phyloP scores from a whole-genome alignment of 2,888 invertebrate genomes.

The Amaurobius ferox region DNA sequence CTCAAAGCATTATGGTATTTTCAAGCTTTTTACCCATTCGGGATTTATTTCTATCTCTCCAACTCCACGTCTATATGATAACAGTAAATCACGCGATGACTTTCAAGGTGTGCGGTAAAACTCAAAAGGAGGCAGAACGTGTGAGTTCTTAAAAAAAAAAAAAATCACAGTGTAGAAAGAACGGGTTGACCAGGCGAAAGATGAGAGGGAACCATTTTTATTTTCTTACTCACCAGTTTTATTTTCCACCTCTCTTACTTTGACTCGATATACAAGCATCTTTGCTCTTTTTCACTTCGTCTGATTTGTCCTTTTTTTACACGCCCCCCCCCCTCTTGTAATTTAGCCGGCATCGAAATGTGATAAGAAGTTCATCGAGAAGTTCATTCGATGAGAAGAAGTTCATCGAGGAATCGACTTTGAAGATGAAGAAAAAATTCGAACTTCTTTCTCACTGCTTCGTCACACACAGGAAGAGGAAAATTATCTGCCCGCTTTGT shows the following conservation, averaged over 20 bases:
- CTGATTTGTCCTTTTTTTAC: neutral
- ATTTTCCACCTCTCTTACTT: neutral
- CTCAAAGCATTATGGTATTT: too few species aligned
- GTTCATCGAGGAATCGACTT: neutral
- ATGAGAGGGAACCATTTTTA: neutral
- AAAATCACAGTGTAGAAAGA: neutral
- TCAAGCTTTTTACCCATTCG: too few species aligned
- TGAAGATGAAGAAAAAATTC: neutral
- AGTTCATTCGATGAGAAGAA: conserved; percentile 31
- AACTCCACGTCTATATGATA: too few species aligned
- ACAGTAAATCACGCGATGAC: too few species aligned
- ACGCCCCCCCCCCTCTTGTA: conserved; percentile 42
- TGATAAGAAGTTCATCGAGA: conserved; percentile 63
- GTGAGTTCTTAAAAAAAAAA: neutral
- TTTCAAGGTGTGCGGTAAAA: too few species aligned
- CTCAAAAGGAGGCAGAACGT: too few species aligned
- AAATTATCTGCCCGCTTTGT: conserved; percentile 66
- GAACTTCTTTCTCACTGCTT: conserved; percentile 13
- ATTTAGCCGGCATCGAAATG: conserved; percentile 65
- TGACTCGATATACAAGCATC: conserved; percentile 46
- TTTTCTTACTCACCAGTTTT: conserved; percentile 3
- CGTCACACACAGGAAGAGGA: conserved; percentile 63
- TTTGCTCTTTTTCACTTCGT: neutral
- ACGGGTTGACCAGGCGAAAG: neutral
- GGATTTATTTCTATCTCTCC: too few species aligned